These are phyloP conservation scores for Pitangus sulphuratus DNA, from an alignment of 2,797 vertebrate species.

Conservation along the genomic window DNA sequence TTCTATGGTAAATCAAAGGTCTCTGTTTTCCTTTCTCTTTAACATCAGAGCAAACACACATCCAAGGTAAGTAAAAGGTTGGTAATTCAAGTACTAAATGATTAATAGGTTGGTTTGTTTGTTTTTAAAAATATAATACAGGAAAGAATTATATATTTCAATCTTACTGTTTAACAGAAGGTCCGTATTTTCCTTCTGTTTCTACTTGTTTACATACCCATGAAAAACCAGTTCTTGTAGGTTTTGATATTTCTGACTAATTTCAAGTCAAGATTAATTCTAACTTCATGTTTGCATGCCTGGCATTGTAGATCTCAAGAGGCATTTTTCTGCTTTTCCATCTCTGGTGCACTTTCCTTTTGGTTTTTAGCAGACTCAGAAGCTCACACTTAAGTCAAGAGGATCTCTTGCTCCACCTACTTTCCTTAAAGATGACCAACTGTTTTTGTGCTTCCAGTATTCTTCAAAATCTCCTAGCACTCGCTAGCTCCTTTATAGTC, in stretches of 20 bases:
- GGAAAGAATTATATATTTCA: background rate
- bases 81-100: background rate
- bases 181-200: background rate
- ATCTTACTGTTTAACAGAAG: background rate
- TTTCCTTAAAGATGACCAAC: background rate
- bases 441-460: background rate
- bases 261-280: background rate
- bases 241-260: background rate
- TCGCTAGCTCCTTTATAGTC: background rate
- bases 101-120: rapidly evolving
- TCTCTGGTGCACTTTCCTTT: background rate
- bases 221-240: background rate
- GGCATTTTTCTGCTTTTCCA: background rate
- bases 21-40: background rate
- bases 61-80: background rate
- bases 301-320: background rate
- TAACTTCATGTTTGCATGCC: background rate
- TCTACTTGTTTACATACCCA: background rate
- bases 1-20: background rate
- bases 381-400: background rate
- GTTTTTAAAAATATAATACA: background rate
- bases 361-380: background rate
- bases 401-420: background rate
- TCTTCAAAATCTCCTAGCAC: background rate
- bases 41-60: background rate